Base-by-base conservation (phyloP, 2,113 vertebrate genomes). In the Piprites chloris region DNA sequence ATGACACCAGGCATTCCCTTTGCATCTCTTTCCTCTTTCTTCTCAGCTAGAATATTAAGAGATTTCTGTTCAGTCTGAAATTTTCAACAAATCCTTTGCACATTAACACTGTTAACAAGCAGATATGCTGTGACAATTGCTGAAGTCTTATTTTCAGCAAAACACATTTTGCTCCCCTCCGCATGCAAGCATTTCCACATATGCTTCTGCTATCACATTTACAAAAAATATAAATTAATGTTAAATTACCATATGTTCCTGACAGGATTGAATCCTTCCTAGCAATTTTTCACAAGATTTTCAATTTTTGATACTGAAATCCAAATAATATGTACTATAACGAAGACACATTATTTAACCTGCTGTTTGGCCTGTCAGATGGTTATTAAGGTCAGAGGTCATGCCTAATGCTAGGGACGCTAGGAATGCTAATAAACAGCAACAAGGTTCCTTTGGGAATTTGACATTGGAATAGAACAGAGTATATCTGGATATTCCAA, bases 141-240 rank as follows among this genome's bases (percentile, higher is more conserved):
- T 58, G 42, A 75, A 94, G 55, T 62, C 59, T 74, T 87, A 62
- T 95, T 93, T 95, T 93, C 85, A 91, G 58, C 53, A 91, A 95
- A 91, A 93, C 61, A 85, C 19, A 24, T 92, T 95, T 95, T 93
- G 6, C 37, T 85, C 26, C 39, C 18, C 27, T 92, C 30, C 44
- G 72, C 86, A 89, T 56, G 61, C 42, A 89, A 90, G 86, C 33
- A 74, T 77, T 95, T 95, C 53, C 50, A 91, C 85, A 91, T 94
- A 97, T 85, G 84, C 41, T 96, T 95, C 53, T 79, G 41, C 67
- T 93, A 59, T 55, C 89, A 93, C 63, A 71, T 80, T 95, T 80
- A 76, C 63, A 69, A 90, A 91, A 94, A 18, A 66, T 66, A 73
- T 32, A 74, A 62, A 58, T 66, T 50, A 76, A 76, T 77, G 35